Evolutionary conservation across 2,797 vertebrate genomes (phyloP).

Genomic region (Lithobates sylvaticus): DNA sequence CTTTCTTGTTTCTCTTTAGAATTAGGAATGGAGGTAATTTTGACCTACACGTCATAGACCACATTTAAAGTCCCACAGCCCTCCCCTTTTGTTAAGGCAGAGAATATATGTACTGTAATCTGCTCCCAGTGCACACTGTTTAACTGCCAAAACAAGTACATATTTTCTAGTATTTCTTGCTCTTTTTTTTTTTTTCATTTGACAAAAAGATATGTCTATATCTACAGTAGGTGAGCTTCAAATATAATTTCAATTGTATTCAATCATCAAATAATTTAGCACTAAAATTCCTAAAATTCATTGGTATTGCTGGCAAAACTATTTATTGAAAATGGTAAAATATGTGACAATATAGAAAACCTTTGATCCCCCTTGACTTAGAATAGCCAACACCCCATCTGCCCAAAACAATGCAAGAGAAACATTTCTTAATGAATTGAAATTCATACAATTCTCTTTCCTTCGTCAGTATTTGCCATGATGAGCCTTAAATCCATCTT

Average conservation of each 20-base stretch:
- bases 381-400: not conserved
- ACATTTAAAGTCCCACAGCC: too few species aligned
- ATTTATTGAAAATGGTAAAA: not conserved
- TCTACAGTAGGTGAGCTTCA: not conserved
- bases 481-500: constrained; percentile 53
- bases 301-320: too few species aligned
- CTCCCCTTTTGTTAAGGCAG: too few species aligned
- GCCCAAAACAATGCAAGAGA: constrained; percentile 23
- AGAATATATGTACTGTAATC: too few species aligned
- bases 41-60: too few species aligned
- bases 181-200: too few species aligned
- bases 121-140: too few species aligned
- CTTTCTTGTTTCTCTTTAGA: too few species aligned
- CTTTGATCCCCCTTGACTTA: constrained; percentile 18
- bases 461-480: constrained; percentile 13
- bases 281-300: not conserved
- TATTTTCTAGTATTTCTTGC: too few species aligned
- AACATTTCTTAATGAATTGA: constrained; percentile 45
- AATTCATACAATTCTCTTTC: constrained; percentile 46
- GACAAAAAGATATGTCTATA: too few species aligned
- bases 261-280: not conserved
- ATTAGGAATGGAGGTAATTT: too few species aligned
- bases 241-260: not conserved
- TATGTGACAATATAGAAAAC: not conserved
- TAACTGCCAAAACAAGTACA: too few species aligned